Conservation (phyloP, 23 tunicate genomes). For the Phallusia fumigata region DNA sequence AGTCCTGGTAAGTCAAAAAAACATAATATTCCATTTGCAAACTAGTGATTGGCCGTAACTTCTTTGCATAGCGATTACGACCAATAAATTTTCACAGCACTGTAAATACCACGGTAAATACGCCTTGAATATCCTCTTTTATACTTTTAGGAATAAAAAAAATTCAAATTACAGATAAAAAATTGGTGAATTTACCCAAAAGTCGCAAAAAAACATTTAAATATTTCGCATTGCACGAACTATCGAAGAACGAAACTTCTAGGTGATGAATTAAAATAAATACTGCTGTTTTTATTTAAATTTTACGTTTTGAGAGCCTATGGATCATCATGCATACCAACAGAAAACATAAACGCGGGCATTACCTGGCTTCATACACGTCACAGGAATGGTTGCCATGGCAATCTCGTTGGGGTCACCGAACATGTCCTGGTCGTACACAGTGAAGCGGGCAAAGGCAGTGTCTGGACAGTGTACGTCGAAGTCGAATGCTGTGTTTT, state of each 20-base stretch:
- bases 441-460: conserved; percentile 78
- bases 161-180: too few species aligned
- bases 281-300: too few species aligned
- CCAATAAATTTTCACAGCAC: too few species aligned
- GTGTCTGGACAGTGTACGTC: conserved; percentile 57
- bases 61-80: too few species aligned
- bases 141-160: too few species aligned
- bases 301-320: background rate
- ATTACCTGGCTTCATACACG: conserved; percentile 77
- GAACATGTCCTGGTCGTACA: conserved; percentile 93
- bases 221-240: too few species aligned
- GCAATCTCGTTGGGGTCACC: conserved; percentile 96
- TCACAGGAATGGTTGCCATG: conserved; percentile 60
- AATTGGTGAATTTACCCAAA: too few species aligned
- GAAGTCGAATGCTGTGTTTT: conserved; percentile 57
- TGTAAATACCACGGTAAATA: too few species aligned
- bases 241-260: too few species aligned
- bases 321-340: too few species aligned
- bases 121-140: too few species aligned
- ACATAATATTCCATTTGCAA: background rate
- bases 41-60: too few species aligned
- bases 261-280: background rate
- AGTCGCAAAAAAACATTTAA: background rate
- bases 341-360: background rate
- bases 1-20: conserved; percentile 47